Percentiles rank a stretch among this genome's conserved stretches.
These are phyloP conservation scores for Liasis olivaceus DNA, from an alignment of 2,797 vertebrate genomes.

Conservation along the genomic window DNA sequence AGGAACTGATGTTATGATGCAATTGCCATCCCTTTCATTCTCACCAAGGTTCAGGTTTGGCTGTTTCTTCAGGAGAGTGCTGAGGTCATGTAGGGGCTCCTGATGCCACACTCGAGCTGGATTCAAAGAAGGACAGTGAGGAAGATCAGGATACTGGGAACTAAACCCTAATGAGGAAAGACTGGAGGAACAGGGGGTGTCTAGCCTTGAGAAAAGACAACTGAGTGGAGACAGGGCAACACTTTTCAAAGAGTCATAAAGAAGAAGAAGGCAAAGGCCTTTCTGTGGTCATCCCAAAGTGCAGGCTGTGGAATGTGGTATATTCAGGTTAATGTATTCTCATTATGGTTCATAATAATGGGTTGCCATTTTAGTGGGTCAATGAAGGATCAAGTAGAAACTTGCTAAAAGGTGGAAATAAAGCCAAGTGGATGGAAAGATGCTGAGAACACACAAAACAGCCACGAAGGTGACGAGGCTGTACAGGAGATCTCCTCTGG, in stretches of 20 bases:
- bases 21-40: slow-evolving; percentile 10
- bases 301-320: not conserved
- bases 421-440: not conserved
- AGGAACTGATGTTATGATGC: slow-evolving; percentile 49
- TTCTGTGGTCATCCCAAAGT: not conserved
- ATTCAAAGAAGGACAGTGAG: not conserved
- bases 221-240: not conserved
- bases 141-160: not conserved
- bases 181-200: not conserved
- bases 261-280: not conserved
- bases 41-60: not conserved
- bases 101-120: not conserved
- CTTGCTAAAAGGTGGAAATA: not conserved
- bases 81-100: not conserved
- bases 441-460: not conserved
- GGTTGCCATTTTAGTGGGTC: not conserved
- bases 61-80: not conserved
- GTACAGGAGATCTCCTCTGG: not conserved
- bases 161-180: not conserved
- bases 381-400: not conserved
- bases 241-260: not conserved
- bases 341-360: not conserved
- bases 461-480: not conserved
- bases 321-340: not conserved
- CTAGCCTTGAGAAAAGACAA: not conserved